phyloP scores from a whole-genome alignment of 2,888 invertebrate genomes.

The Philereme vetulata region DNA sequence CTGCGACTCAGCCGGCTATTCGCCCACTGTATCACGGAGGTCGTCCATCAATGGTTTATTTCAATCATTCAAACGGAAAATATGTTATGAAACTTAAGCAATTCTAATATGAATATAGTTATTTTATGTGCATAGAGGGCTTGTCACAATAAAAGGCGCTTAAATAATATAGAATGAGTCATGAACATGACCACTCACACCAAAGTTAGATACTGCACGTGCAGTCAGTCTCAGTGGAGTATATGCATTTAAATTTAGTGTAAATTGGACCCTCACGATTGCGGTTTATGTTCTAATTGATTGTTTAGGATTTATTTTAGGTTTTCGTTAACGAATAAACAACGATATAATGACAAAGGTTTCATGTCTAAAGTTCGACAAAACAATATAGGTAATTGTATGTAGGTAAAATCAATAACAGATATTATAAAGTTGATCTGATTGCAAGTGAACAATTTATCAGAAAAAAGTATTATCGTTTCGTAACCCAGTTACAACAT shows the following conservation, averaged over 20 bases:
- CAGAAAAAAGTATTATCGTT: too few relatives aligned
- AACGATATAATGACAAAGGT: neutral
- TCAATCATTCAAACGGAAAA: neutral
- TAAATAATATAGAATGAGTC: neutral
- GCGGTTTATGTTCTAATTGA: neutral
- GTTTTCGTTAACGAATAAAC: neutral
- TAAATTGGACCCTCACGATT: constrained; percentile 11
- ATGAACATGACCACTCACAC: neutral
- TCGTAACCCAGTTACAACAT: too few relatives aligned
- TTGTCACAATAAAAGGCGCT: neutral
- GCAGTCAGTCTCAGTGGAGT: too few relatives aligned
- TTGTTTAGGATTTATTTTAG: constrained; percentile 10
- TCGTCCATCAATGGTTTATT: too few relatives aligned
- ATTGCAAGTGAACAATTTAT: too few relatives aligned
- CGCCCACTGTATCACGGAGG: too few relatives aligned
- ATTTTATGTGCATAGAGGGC: neutral
- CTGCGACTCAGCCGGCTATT: too few relatives aligned
- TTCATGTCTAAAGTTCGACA: too few relatives aligned
- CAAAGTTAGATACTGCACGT: neutral
- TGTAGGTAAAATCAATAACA: too few relatives aligned
- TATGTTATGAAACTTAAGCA: neutral
- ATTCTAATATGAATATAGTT: neutral
- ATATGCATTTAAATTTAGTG: neutral
- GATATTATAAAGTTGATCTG: too few relatives aligned
- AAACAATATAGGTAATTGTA: too few relatives aligned